Percentiles rank a stretch among this genome's conserved stretches.
Evolutionary conservation across 2,888 invertebrate species (phyloP).

Genomic region (Carabus problematicus): DNA sequence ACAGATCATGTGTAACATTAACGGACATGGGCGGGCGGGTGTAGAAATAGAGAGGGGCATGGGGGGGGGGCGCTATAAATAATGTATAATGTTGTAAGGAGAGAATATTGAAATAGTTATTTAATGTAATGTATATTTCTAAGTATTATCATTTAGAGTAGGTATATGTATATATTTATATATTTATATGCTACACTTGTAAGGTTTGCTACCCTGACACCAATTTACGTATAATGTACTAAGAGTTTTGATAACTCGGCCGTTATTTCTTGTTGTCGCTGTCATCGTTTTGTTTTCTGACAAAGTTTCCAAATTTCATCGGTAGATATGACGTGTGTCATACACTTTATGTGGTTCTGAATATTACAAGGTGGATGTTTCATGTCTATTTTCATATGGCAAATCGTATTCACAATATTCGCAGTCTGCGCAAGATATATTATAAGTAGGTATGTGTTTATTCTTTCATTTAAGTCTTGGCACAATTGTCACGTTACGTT

Average conservation of each 20-base stretch:
- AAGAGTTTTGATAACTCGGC: constrained; percentile 65
- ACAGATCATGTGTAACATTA: too few relatives aligned
- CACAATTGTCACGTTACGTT: constrained; percentile 21
- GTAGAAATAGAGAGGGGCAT: too few relatives aligned
- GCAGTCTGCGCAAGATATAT: too few relatives aligned
- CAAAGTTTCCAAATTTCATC: background rate
- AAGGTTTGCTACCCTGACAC: constrained; percentile 76
- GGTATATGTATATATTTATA: constrained; percentile 39
- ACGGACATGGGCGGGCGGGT: too few relatives aligned
- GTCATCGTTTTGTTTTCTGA: background rate
- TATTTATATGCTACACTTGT: constrained; percentile 35
- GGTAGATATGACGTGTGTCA: too few relatives aligned
- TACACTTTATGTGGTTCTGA: too few relatives aligned
- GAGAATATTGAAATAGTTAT: constrained; percentile 34
- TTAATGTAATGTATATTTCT: constrained; percentile 42
- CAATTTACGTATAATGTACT: constrained; percentile 89
- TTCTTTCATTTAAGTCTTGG: constrained; percentile 22
- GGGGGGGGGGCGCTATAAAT: constrained; percentile 24
- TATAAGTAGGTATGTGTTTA: constrained; percentile 29
- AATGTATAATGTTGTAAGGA: constrained; percentile 37
- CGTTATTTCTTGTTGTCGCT: constrained; percentile 52
- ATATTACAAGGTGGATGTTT: too few relatives aligned
- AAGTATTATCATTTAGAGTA: too few relatives aligned
- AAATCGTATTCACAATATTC: too few relatives aligned
- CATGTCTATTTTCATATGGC: too few relatives aligned